These are phyloP conservation scores for Eupristina koningsbergeri DNA, from an alignment of 1,140 invertebrate genomes.

Conservation along the genomic window DNA sequence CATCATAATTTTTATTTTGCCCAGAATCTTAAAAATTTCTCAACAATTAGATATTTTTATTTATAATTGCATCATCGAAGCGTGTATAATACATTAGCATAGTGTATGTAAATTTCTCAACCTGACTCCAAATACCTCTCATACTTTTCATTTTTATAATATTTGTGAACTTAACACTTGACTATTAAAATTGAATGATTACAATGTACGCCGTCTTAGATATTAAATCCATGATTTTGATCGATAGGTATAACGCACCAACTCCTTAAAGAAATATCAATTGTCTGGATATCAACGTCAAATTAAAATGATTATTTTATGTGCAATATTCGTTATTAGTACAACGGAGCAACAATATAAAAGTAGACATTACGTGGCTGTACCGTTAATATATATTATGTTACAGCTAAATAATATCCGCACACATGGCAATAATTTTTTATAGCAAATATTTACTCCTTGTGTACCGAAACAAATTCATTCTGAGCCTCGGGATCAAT, in stretches of 20 bases:
- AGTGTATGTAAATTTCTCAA: neutral
- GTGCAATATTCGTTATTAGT: neutral
- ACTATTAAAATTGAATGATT: neutral
- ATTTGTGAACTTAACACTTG: neutral
- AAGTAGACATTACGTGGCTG: too few species aligned
- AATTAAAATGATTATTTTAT: conserved; percentile 16
- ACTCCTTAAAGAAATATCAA: neutral
- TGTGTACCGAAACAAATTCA: too few species aligned
- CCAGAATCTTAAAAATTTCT: neutral
- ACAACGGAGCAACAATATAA: neutral
- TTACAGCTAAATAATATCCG: neutral
- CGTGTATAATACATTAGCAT: neutral
- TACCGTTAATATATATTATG: neutral
- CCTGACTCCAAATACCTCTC: neutral
- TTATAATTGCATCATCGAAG: neutral
- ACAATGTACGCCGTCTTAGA: neutral
- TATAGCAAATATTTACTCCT: neutral
- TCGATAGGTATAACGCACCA: neutral
- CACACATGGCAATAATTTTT: neutral
- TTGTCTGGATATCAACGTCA: neutral
- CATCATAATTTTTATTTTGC: neutral
- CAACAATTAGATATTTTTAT: neutral
- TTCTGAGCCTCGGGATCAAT: too few species aligned
- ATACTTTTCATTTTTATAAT: neutral
- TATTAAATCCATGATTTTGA: neutral